These are phyloP conservation scores for Heterohyrax brucei DNA, from an alignment of 2,797 vertebrate genomes.

Conservation along the genomic window DNA sequence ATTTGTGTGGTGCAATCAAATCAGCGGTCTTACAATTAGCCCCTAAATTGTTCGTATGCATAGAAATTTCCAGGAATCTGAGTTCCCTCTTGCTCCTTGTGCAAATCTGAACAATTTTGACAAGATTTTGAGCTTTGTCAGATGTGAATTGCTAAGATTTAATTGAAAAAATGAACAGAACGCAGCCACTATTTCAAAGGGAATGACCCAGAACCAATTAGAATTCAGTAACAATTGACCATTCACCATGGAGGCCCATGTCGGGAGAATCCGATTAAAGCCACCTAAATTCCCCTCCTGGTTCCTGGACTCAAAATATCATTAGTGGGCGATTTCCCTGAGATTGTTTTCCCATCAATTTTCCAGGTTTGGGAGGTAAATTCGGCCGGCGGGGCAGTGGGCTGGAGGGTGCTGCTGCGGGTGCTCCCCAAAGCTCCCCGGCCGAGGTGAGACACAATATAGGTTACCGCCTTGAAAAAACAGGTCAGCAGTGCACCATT, in stretches of 20 bases:
- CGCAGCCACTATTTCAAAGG: slow-evolving; percentile 90
- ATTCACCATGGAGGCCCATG: slow-evolving; percentile 90
- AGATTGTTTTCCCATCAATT: slow-evolving; percentile 81
- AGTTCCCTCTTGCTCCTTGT: slow-evolving; percentile 80
- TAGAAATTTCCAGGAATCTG: slow-evolving; percentile 76
- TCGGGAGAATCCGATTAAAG: slow-evolving; percentile 88
- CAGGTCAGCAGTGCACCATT: slow-evolving; percentile 91
- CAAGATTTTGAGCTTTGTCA: slow-evolving; percentile 93
- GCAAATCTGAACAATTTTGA: slow-evolving; percentile 91
- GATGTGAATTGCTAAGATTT: slow-evolving; percentile 93
- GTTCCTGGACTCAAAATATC: slow-evolving; percentile 82
- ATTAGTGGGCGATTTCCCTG: slow-evolving; percentile 87
- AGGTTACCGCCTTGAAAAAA: slow-evolving; percentile 91
- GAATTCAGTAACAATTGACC: slow-evolving; percentile 93
- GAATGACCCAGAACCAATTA: slow-evolving; percentile 95
- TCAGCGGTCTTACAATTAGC: slow-evolving; percentile 80
- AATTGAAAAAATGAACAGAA: slow-evolving; percentile 94
- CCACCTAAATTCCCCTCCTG: slow-evolving; percentile 83
- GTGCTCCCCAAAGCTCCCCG: slow-evolving; percentile 66
- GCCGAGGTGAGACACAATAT: slow-evolving; percentile 89
- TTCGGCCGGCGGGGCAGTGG: slow-evolving; percentile 79
- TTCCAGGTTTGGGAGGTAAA: slow-evolving; percentile 86
- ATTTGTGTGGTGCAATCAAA: slow-evolving; percentile 44
- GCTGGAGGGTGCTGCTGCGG: neutral
- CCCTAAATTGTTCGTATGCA: slow-evolving; percentile 76